Conservation (phyloP, 2,888 invertebrate genomes). For the Ophion slaviceki region DNA sequence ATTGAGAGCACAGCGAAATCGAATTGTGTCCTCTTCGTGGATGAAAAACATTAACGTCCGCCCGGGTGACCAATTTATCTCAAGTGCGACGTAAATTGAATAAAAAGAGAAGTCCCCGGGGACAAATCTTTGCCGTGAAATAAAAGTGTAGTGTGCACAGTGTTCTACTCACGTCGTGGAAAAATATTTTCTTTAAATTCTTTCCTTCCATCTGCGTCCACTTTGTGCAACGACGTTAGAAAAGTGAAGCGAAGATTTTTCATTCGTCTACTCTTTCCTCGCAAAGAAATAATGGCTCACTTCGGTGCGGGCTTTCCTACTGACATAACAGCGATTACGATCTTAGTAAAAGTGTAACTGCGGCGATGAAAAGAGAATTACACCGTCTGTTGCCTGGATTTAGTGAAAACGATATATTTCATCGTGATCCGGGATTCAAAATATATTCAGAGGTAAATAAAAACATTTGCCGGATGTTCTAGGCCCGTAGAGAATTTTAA, state of each 20-base stretch:
- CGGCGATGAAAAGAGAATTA: no score
- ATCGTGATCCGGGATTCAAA: no score
- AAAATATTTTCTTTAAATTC: slow-evolving; percentile 55
- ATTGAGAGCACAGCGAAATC: not conserved
- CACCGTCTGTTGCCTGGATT: no score
- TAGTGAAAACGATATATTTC: no score
- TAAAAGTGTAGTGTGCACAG: slow-evolving; percentile 6
- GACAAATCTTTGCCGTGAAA: slow-evolving; percentile 25
- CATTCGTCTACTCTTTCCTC: not conserved
- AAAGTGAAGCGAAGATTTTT: slow-evolving; percentile 5
- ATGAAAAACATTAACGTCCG: not conserved
- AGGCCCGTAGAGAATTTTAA: no score
- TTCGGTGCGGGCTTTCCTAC: not conserved
- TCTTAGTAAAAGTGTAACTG: not conserved
- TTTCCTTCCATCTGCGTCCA: not conserved
- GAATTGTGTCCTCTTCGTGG: not conserved
- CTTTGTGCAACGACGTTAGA: not conserved
- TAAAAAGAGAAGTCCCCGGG: not conserved
- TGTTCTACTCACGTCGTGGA: not conserved
- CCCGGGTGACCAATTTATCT: slow-evolving; percentile 19
- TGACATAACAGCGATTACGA: not conserved
- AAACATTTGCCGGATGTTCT: no score
- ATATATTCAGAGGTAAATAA: no score
- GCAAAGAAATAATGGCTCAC: not conserved
- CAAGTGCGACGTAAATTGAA: slow-evolving; percentile 8